Conservation (phyloP, 2,113 vertebrate species). For the Cariama cristata region DNA sequence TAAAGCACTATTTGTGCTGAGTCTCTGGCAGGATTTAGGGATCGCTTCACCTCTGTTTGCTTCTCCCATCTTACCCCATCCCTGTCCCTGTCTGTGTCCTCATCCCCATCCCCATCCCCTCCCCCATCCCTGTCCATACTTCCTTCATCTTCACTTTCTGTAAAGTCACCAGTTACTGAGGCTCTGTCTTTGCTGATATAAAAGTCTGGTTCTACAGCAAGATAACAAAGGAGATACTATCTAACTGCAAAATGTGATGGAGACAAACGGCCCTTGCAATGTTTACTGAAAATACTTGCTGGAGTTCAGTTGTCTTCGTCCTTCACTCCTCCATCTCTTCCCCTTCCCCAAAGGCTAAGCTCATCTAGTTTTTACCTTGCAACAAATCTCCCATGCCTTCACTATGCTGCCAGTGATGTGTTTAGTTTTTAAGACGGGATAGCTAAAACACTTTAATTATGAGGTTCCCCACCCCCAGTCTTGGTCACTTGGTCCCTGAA, state of each 20-base stretch:
- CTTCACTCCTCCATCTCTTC: not conserved
- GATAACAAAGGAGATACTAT: not conserved
- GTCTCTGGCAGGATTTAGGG: not conserved
- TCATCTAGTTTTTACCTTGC: not conserved
- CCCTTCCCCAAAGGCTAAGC: not conserved
- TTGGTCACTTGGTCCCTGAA: not conserved
- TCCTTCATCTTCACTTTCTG: not conserved
- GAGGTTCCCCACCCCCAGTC: not conserved
- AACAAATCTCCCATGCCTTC: not conserved
- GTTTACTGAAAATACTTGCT: not conserved
- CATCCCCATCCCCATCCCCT: not conserved
- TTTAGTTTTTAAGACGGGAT: not conserved
- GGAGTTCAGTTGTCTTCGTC: not conserved
- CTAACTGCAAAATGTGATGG: not conserved
- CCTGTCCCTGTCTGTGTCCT: not conserved
- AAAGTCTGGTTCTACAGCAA: not conserved
- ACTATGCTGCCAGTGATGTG: not conserved
- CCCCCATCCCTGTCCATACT: not conserved
- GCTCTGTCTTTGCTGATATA: not conserved
- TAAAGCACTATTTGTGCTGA: not conserved
- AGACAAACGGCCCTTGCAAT: not conserved
- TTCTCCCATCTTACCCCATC: not conserved
- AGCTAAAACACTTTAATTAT: not conserved
- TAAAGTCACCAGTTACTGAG: not conserved
- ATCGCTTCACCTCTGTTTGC: not conserved